A percentile compares a stretch with the other conserved stretches of the same genome.
Evolutionary conservation across 2,113 vertebrate genomes (phyloP).

Genomic region (Microtus pennsylvanicus): DNA sequence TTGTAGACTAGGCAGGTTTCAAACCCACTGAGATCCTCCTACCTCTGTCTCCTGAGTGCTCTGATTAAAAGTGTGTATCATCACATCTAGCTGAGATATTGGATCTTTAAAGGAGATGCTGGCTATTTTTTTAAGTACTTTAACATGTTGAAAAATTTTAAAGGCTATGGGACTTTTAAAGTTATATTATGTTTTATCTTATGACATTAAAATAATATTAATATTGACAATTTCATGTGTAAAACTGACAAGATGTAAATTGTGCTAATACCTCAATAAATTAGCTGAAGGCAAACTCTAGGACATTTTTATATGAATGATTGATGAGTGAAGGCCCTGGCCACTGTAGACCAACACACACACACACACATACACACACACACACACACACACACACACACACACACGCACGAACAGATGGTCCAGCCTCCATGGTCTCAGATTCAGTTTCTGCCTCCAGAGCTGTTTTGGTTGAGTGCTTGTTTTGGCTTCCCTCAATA

Average conservation of each 20-base stretch:
- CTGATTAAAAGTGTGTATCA: background rate
- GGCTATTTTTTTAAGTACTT: background rate
- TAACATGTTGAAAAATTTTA: background rate
- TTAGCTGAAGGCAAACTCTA: background rate
- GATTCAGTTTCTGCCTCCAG: background rate
- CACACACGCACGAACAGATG: background rate
- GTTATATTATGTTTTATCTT: background rate
- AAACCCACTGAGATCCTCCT: too few species aligned
- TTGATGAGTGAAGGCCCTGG: background rate
- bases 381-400: rapidly evolving
- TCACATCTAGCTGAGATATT: background rate
- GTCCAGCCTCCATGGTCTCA: background rate
- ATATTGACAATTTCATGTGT: background rate
- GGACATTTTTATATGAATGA: background rate
- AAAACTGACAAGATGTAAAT: background rate
- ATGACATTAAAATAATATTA: background rate
- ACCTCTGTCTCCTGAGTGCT: background rate
- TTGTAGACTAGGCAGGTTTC: too few species aligned
- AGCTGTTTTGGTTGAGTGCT: background rate
- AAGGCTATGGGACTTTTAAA: background rate
- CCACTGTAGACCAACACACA: background rate
- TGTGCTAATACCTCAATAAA: background rate
- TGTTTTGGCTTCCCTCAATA: background rate
- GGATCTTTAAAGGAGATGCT: background rate
- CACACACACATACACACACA: background rate